Conservation (phyloP, 2,888 invertebrate species). For the Leucoptera coffeella region DNA sequence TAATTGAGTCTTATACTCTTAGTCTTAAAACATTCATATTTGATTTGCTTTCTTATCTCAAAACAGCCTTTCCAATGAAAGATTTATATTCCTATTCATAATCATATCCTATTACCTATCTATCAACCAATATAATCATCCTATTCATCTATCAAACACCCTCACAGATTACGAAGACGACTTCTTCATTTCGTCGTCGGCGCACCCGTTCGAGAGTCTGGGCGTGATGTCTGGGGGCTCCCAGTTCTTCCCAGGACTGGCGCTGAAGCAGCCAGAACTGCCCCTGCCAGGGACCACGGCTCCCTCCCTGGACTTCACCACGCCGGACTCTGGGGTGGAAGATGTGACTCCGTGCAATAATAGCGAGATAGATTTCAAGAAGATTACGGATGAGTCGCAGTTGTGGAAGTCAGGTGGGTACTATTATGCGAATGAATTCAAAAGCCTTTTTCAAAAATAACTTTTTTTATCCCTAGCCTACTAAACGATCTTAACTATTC, state of each 20-base stretch:
- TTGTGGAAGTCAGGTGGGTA: constrained; percentile 2
- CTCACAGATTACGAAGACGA: constrained; percentile 56
- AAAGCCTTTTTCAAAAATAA: too few species aligned
- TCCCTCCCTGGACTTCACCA: constrained; percentile 38
- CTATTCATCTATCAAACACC: too few species aligned
- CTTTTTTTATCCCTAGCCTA: too few species aligned
- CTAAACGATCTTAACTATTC: too few species aligned
- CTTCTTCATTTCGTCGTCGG: constrained; percentile 68
- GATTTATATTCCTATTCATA: too few species aligned
- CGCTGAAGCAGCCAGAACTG: constrained; percentile 20
- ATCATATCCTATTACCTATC: too few species aligned
- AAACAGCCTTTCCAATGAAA: too few species aligned
- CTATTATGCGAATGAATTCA: too few species aligned
- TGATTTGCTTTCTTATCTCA: too few species aligned
- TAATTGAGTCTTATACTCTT: too few species aligned
- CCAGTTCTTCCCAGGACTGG: constrained; percentile 67
- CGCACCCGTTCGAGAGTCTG: constrained; percentile 63
- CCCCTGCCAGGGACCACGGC: constrained; percentile 13
- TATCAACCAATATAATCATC: too few species aligned
- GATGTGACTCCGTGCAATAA: constrained; percentile 51
- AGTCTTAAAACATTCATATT: too few species aligned
- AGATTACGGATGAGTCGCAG: constrained; percentile 13
- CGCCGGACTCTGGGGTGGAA: constrained; percentile 58
- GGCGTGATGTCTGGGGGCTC: constrained; percentile 50
- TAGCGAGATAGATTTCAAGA: constrained; percentile 25